Percentiles rank a stretch among this genome's conserved stretches.
Conservation (phyloP, 2,888 invertebrate species). For the Cheiracanthium punctorium region DNA sequence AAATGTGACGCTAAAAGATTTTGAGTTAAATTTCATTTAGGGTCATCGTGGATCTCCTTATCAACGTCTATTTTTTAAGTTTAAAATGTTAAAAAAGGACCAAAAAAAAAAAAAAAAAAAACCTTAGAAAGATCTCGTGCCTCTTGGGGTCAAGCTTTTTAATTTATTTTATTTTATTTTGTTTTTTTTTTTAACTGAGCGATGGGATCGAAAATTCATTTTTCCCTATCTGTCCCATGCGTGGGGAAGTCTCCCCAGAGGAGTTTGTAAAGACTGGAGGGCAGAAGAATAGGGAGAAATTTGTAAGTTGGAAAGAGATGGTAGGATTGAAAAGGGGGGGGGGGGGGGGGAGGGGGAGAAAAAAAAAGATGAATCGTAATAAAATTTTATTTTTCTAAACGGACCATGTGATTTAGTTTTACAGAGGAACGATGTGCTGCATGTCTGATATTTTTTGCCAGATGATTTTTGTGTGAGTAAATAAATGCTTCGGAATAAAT, state of each 20-base stretch:
- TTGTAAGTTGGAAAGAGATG: slow-evolving; percentile 5
- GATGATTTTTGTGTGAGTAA: slow-evolving; percentile 51
- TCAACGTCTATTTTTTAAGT: too few relatives aligned
- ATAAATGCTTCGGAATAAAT: slow-evolving; percentile 49
- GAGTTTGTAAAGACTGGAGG: slow-evolving; percentile 28
- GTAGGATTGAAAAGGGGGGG: not conserved
- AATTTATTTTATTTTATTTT: too few relatives aligned
- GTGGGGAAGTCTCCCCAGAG: slow-evolving; percentile 11
- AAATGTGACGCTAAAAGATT: too few relatives aligned
- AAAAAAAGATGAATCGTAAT: slow-evolving; percentile 36
- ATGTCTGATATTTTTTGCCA: slow-evolving; percentile 24
- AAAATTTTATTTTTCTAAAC: slow-evolving; percentile 65
- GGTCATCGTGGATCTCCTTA: too few relatives aligned
- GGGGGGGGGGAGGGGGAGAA: not conserved
- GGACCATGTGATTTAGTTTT: slow-evolving; percentile 64
- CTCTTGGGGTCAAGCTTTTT: slow-evolving; percentile 19
- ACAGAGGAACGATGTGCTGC: slow-evolving; percentile 38
- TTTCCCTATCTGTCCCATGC: not conserved
- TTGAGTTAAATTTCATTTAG: too few relatives aligned
- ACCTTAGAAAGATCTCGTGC: not conserved
- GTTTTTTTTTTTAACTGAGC: slow-evolving; percentile 20
- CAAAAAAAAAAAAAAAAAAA: not conserved
- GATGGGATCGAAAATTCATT: slow-evolving; percentile 29
- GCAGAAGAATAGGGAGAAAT: slow-evolving; percentile 14
- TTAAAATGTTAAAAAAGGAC: too few relatives aligned